A percentile compares a stretch with the other conserved stretches of the same genome.
These are phyloP conservation scores for Sesia bembeciformis DNA, from an alignment of 2,888 invertebrate species.

Conservation along the genomic window DNA sequence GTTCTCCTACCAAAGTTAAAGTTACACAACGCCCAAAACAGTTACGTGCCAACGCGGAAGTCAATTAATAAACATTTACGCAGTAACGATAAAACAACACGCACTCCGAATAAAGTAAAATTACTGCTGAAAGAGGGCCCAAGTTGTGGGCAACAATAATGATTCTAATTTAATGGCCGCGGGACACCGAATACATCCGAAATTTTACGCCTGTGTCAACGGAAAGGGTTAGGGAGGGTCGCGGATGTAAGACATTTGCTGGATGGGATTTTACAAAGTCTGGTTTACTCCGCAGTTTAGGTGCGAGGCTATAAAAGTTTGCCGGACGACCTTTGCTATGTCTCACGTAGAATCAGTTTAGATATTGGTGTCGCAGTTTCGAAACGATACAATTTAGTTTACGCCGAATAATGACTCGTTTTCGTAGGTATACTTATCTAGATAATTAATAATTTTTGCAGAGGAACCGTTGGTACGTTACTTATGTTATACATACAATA, in stretches of 20 bases:
- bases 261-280: neutral
- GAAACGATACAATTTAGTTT: too few relatives aligned
- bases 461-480: too few relatives aligned
- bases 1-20: too few relatives aligned
- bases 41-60: neutral
- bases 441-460: too few relatives aligned
- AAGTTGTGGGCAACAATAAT: constrained; percentile 13
- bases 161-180: constrained; percentile 20
- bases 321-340: too few relatives aligned
- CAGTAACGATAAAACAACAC: neutral
- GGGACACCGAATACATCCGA: constrained; percentile 9
- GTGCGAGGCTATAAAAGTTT: too few relatives aligned
- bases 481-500: too few relatives aligned
- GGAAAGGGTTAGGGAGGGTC: constrained; percentile 11
- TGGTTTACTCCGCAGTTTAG: too few relatives aligned
- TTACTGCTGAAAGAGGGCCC: neutral
- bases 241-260: constrained; percentile 1
- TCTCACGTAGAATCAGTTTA: too few relatives aligned
- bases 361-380: too few relatives aligned
- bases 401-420: too few relatives aligned
- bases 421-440: too few relatives aligned
- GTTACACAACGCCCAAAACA: neutral
- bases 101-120: neutral
- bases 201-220: constrained; percentile 18
- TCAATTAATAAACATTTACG: neutral